Base-by-base conservation (phyloP, 2,113 vertebrate genomes). In the Lanius ludovicianus region DNA sequence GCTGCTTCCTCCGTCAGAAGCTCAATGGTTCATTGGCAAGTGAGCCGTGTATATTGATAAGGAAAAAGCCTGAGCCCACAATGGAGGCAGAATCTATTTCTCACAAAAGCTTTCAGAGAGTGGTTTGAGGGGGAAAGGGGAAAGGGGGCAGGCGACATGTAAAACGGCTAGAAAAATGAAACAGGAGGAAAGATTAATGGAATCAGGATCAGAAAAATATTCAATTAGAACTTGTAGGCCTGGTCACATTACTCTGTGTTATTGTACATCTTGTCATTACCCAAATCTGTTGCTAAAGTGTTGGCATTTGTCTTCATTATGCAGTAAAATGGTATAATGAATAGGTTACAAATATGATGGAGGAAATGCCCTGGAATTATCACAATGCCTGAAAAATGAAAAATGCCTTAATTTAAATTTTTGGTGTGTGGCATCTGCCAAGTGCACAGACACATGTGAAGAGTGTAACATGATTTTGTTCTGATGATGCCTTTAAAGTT, bases 231-330 rank as follows among this genome's bases (percentile, higher is more conserved):
- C 92, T 95, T 94, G 90, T 87, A 95, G 94, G 83, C 92, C 87
- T 95, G 84, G 95, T 89, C 95, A 94, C 97, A 97, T 98, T 98
- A 96, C 88, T 95, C 96, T 97, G 92, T 95, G 96, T 97, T 98
- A 97, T 95, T 96, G 85, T 96, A 96, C 94, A 96, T 97, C 95
- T 98, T 97, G 96, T 97, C 96, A 96, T 97, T 98, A 97, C 75
- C 93, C 82, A 97, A 98, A 98, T 98, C 96, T 97, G 97, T 96
- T 96, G 96, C 96, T 98, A 97, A 98, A 98, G 95, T 95, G 93
- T 96, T 96, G 93, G 70, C 96, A 97, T 98, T 98, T 97, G 96
- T 98, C 98, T 98, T 98, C 96, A 98, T 98, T 98, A 98, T 81
- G 84, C 33, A 31, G 87, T 79, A 97, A 97, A 98, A 97, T 53